A percentile compares a stretch with the other conserved stretches of the same genome.
phyloP scores from a whole-genome alignment of 2,797 vertebrate genomes.

The Loriculus beryllinus region DNA sequence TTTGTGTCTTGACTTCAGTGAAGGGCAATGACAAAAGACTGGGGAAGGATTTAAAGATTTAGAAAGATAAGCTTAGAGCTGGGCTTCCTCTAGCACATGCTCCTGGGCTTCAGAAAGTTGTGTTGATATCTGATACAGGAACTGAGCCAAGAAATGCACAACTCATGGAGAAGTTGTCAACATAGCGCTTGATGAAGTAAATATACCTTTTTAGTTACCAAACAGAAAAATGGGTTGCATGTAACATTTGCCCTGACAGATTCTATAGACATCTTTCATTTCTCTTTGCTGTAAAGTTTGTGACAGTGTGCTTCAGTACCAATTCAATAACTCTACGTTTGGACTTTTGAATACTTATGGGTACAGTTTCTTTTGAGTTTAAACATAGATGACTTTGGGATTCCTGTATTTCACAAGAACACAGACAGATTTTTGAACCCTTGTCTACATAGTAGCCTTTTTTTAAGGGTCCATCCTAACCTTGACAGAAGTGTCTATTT shows the following conservation, averaged over 20 bases:
- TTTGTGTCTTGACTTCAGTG: not conserved
- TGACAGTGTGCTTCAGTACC: not conserved
- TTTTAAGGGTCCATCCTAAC: not conserved
- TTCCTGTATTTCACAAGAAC: not conserved
- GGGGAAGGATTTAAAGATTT: not conserved
- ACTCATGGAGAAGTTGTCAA: not conserved
- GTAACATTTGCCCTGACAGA: not conserved
- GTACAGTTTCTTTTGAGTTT: not conserved
- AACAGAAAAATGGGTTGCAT: not conserved
- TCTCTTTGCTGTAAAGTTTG: not conserved
- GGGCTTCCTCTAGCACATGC: not conserved
- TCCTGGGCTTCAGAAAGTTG: not conserved
- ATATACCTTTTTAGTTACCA: not conserved
- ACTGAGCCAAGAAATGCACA: not conserved
- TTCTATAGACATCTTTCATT: not conserved
- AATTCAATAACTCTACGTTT: not conserved
- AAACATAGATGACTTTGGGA: not conserved
- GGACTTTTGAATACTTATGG: not conserved
- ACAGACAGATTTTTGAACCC: not conserved
- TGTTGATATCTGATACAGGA: not conserved
- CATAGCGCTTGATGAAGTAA: not conserved
- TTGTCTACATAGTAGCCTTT: not conserved
- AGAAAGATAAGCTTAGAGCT: not conserved
- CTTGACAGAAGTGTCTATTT: not conserved
- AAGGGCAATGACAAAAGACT: not conserved